These are phyloP conservation scores for Tupaia chinensis DNA, from an alignment of 2,113 vertebrate genomes.

Conservation along the genomic window DNA sequence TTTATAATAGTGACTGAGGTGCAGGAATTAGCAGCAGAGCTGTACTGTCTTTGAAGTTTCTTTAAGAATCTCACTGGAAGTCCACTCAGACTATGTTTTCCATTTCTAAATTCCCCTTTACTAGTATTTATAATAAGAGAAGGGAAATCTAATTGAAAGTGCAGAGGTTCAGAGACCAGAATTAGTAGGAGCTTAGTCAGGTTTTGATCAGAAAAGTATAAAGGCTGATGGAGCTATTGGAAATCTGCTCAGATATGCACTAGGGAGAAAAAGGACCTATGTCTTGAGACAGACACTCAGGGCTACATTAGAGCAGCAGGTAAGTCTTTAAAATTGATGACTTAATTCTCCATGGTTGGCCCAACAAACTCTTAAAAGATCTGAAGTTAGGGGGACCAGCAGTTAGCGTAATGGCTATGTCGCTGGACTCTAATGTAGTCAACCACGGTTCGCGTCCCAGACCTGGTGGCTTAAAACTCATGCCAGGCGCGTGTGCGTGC, in stretches of 20 bases:
- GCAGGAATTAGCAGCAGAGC: not conserved
- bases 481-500: too few species aligned
- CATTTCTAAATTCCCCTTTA: not conserved
- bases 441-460: too few species aligned
- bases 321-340: not conserved
- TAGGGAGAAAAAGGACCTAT: not conserved
- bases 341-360: too few species aligned
- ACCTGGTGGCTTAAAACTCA: too few species aligned
- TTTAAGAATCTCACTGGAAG: not conserved
- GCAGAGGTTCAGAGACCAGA: not conserved
- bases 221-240: not conserved
- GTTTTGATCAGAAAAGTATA: constrained; percentile 46
- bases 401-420: too few species aligned
- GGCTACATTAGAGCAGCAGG: not conserved
- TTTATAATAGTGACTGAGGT: not conserved
- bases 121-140: not conserved
- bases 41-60: not conserved
- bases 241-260: not conserved
- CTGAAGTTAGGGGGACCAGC: not conserved
- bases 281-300: not conserved
- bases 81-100: not conserved
- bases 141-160: constrained; percentile 1
- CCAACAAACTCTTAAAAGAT: not conserved
- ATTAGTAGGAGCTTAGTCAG: not conserved
- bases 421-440: too few species aligned